Base-by-base conservation (phyloP, 2,888 invertebrate species). In the Actias luna region DNA sequence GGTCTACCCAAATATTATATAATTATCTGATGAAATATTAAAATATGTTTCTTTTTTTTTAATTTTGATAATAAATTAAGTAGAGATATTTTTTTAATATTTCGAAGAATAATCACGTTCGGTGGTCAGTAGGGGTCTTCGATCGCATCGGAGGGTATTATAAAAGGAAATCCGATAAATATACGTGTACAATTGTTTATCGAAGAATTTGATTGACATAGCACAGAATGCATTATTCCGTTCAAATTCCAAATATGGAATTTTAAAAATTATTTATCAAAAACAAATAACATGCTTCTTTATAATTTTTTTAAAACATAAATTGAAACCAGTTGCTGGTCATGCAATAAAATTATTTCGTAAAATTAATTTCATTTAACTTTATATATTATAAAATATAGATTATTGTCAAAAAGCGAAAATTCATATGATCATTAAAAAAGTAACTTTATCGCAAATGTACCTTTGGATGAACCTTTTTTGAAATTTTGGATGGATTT, bases 321-420 rank as follows among this genome's bases (percentile, higher is more conserved):
- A n/a, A 36, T 4, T 35, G 33, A 25, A 46, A n/a, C 46, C 33
- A 58, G 16, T 36, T 27, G 29, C 14, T 52, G 52, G 10, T 25
- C 29, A 12, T 35, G 29, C 29, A 63, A 63, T 52, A 36, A 50
- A 62, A n/a, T 36, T 35, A 36, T 58, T 35, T 14, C 29, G 27
- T 8, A 42, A n/a, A 18, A 7, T 59, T 52, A 50, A 31, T 52
- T 63, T 59, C 52, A 59, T 63, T 63, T 52, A 63, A 63, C 62
- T 59, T 59, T 16, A 35, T 7, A 31, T 59, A 50, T 50, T 16
- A 50, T 52, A 18, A 36, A 4, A 36, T 36, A 52, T 50, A 36
- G 52, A n/a, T 39, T 29, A 61, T 39, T 61, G 31, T 55, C 14
- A 36, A 57, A 61, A 27, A 25, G 18, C 39, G n/a, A 36, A 60